phyloP scores from a whole-genome alignment of 2,113 vertebrate genomes.

The Montifringilla adamsi region DNA sequence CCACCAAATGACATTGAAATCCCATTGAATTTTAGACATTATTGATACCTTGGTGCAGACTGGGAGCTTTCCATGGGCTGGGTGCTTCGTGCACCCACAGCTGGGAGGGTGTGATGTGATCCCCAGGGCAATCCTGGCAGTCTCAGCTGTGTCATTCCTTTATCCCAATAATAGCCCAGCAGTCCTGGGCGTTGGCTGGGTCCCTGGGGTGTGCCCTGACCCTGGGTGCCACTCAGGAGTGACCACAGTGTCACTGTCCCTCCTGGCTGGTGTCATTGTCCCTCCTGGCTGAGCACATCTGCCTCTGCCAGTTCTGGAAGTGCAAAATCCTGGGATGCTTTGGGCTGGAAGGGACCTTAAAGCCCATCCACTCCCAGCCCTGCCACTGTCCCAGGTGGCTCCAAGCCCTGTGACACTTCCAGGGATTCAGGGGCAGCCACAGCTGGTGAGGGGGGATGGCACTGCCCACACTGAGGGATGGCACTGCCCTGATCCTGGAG shows the following conservation, averaged over 20 bases:
- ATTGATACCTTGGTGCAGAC: neutral
- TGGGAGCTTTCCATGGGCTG: neutral
- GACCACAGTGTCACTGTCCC: neutral
- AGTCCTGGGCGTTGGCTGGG: neutral
- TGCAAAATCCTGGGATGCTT: neutral
- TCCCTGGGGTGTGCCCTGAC: neutral
- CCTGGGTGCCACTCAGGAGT: neutral
- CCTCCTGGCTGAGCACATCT: neutral
- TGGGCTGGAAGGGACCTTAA: neutral
- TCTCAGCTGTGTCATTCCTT: neutral
- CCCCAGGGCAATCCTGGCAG: neutral
- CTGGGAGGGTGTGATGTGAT: neutral
- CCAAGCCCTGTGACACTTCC: neutral
- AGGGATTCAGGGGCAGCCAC: neutral
- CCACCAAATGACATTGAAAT: neutral
- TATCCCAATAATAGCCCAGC: rapidly evolving
- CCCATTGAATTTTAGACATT: neutral
- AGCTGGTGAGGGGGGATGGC: neutral
- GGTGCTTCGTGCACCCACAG: neutral
- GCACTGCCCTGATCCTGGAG: too few relatives aligned
- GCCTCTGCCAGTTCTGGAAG: neutral
- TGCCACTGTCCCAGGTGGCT: neutral
- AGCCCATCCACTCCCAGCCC: neutral
- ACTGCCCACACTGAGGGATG: neutral
- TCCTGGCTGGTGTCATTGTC: neutral